Percentiles rank a stretch among this genome's conserved stretches.
These are phyloP conservation scores for Oreocharis arfaki DNA, from an alignment of 2,113 vertebrate species.

Conservation along the genomic window DNA sequence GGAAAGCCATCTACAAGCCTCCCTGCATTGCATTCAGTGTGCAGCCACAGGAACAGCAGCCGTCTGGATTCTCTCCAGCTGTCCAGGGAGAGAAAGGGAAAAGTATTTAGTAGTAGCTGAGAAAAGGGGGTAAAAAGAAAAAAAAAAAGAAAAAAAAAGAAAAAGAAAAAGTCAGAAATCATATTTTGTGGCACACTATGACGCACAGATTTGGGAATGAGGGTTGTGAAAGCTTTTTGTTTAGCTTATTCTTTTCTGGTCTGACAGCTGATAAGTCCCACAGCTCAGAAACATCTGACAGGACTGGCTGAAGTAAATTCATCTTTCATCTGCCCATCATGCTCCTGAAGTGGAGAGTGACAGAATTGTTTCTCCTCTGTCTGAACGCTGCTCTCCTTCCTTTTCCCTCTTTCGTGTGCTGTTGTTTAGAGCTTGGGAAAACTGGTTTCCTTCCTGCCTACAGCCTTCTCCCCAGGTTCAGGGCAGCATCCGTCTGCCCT, in stretches of 20 bases:
- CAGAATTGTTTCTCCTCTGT: conserved; percentile 16
- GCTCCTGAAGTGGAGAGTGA: conserved; percentile 62
- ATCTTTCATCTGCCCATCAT: conserved; percentile 66
- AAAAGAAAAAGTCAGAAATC: not conserved
- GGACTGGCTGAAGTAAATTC: conserved; percentile 57
- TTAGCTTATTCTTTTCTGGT: conserved; percentile 68
- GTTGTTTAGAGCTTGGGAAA: conserved; percentile 74
- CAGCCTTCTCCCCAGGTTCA: conserved; percentile 63
- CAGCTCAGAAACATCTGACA: conserved; percentile 51
- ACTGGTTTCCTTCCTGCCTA: conserved; percentile 77
- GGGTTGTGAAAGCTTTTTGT: conserved; percentile 60
- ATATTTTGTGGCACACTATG: conserved; percentile 44
- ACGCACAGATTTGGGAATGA: conserved; percentile 41
- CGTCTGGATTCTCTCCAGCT: not conserved
- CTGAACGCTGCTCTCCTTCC: not conserved
- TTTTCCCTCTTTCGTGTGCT: conserved; percentile 20
- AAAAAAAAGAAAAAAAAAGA: not conserved
- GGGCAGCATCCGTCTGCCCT: conserved; percentile 63
- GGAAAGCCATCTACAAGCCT: not conserved
- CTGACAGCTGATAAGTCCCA: conserved; percentile 69
- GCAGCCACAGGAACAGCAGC: not conserved
- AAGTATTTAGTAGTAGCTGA: conserved; percentile 12
- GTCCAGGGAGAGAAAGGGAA: conserved; percentile 33
- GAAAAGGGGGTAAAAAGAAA: not conserved
- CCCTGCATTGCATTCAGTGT: not conserved